A percentile compares a stretch with the other conserved stretches of the same genome.
These are phyloP conservation scores for Macrosteles quadrilineatus DNA, from an alignment of 1,140 invertebrate species.

Conservation along the genomic window DNA sequence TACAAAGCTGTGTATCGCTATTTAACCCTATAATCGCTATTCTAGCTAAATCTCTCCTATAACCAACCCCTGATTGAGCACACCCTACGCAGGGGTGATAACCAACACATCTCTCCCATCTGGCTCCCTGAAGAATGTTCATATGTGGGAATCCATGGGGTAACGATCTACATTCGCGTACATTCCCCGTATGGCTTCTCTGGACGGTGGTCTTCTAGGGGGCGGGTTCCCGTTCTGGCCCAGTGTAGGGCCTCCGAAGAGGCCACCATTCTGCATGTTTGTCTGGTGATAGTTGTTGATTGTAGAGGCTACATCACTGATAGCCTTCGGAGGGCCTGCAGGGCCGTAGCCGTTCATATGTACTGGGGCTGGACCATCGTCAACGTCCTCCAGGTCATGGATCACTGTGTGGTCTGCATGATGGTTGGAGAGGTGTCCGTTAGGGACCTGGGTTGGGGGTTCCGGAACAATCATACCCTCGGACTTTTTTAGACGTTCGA, in stretches of 20 bases:
- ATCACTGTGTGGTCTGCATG: slow-evolving; percentile 32
- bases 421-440: not conserved
- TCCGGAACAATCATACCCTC: slow-evolving; percentile 39
- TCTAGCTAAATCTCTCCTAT: no score
- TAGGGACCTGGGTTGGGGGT: slow-evolving; percentile 14
- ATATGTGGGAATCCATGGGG: slow-evolving; percentile 41
- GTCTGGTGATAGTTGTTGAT: slow-evolving; percentile 32
- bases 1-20: no score
- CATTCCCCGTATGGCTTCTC: slow-evolving; percentile 47
- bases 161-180: slow-evolving; percentile 47
- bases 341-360: slow-evolving; percentile 28
- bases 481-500: slow-evolving; percentile 56
- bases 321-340: not conserved
- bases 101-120: not conserved
- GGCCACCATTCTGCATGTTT: slow-evolving; percentile 23
- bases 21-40: no score
- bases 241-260: slow-evolving; percentile 20
- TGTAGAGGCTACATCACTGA: slow-evolving; percentile 34
- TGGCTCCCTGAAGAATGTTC: not conserved
- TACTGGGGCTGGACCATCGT: slow-evolving; percentile 1
- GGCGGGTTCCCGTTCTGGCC: no score
- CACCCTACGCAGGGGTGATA: no score
- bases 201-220: slow-evolving; percentile 38
- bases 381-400: slow-evolving; percentile 38
- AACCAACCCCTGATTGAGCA: no score